Percentiles rank a stretch among this genome's conserved stretches.
phyloP scores from a whole-genome alignment of 2,888 invertebrate genomes.

The Abrostola tripartita region DNA sequence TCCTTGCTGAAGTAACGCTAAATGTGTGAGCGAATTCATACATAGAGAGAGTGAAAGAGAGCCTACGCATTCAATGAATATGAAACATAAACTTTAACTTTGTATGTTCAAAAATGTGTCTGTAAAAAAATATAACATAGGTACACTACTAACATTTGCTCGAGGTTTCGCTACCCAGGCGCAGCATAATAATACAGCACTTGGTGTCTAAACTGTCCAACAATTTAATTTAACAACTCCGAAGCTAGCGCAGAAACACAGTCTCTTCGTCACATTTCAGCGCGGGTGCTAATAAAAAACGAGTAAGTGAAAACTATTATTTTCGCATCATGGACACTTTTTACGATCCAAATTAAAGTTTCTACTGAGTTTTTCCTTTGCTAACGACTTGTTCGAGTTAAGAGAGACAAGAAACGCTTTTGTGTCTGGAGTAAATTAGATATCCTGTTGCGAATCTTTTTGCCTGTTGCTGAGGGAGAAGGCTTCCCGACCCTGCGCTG shows the following conservation, averaged over 20 bases:
- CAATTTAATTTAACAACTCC: slow-evolving; percentile 45
- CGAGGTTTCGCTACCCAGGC: neutral
- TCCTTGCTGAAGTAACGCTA: slow-evolving; percentile 41
- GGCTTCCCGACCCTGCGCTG: slow-evolving; percentile 39
- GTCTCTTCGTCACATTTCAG: slow-evolving; percentile 54
- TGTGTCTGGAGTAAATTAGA: slow-evolving; percentile 64
- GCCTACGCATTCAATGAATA: neutral
- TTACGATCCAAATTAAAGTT: slow-evolving; percentile 68
- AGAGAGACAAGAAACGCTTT: slow-evolving; percentile 63
- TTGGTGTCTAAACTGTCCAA: slow-evolving; percentile 27
- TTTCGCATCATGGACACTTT: slow-evolving; percentile 62
- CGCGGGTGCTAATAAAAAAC: slow-evolving; percentile 59
- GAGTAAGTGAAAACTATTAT: slow-evolving; percentile 66
- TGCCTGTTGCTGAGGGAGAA: slow-evolving; percentile 48
- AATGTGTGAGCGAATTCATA: slow-evolving; percentile 11
- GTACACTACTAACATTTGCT: too few relatives aligned
- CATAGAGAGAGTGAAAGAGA: neutral
- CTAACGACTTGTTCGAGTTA: slow-evolving; percentile 68
- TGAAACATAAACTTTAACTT: neutral
- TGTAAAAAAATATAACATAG: neutral
- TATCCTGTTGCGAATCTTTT: slow-evolving; percentile 62
- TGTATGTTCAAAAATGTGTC: neutral
- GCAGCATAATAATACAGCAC: neutral
- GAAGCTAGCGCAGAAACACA: slow-evolving; percentile 52
- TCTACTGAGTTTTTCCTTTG: slow-evolving; percentile 61